Evolutionary conservation across 2,888 invertebrate genomes (phyloP), one percentile per base, ranked within the genome.

Genomic region (Drosophila hamatofila): DNA sequence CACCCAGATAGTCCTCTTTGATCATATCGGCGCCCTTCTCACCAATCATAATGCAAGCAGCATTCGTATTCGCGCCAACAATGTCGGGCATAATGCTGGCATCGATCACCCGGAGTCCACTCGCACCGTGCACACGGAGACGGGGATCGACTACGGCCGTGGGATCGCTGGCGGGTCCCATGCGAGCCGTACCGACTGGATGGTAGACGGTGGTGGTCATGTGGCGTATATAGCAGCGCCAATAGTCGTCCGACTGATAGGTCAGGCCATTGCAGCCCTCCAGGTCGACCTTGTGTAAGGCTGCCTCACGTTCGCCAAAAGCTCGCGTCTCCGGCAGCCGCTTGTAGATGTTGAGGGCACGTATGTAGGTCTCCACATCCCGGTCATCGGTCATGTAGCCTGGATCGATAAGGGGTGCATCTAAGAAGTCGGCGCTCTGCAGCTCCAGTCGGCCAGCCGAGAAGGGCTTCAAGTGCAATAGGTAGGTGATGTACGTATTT

Each of bases 161-260:
- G 30, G 91, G 85, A 78, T 94, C 94, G 11, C 66, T 81, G 3
- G 83, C 81, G 0, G 94, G 93, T 5, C 95, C 95, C 95, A 95
- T 95, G 91, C 94, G 95, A 0, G 93, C 93, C 1, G 95, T 94
- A 55, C 96, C 94, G 2, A 94, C 94, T 0, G 96, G 96, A 92
- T 97, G 96, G 82, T 96, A 96, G 44, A 96, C 94, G 0, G 97
- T 97, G 75, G 95, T 95, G 1, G 94, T 94, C 89, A 96, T 96
- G 88, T 97, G 97, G 35, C 96, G 94, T 33, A 97, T 94, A 74
- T 96, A 95, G 89, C 97, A 97, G 85, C 96, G 97, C 97, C 97
- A 97, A 88, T 97, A 97, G 55, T 96, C 96, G 89, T 97, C 97
- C 14, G 96, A 95, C 80, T 95, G 95, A 59, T 96, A 94, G 0